Evolutionary conservation across 2,888 invertebrate species (phyloP), one percentile per base, ranked within the genome.

Genomic region (Callinectes sapidus): DNA sequence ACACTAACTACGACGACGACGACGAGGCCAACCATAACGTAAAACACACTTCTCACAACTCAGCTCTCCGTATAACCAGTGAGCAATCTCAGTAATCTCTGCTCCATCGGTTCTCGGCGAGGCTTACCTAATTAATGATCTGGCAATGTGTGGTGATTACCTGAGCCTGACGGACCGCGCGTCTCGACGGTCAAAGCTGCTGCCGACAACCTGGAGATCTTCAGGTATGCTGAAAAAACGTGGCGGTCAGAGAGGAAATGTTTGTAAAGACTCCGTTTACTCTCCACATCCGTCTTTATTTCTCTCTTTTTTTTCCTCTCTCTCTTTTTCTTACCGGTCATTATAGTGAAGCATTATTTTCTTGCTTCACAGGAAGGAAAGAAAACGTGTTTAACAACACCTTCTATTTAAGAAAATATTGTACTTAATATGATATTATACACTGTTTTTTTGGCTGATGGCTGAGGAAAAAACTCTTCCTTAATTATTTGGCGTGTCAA

Each of bases 61-160:
- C 71, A n/a, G 71, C 13, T 71, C 28, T 71, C n/a, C 71, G n/a
- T 71, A 71, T 6, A 71, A n/a, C n/a, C 71, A n/a, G 71, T 13
- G 32, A 23, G 23, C 23, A 28, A 32, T 42, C 54, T 23, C 28
- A 14, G 35, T 16, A 81, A 81, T 81, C 81, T 81, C 18, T 16
- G 14, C 3, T 81, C 35, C 35, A 35, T 81, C 81, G 2, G 14
- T 1, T 39, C n/a, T 32, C 18, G 39, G 35, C 32, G 54, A 86
- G 48, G 55, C 48, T 85, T 90, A 55, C 90, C 90, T 90, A 85
- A 90, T 90, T 85, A 90, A 90, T 90, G 90, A 55, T 10, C 90
- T 54, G 54, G 85, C 54, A 54, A 85, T 54, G 90, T 23, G 28
- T 39, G n/a, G 81, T 55, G 85, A 81, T 90, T 55, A 54, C 90